phyloP scores from a whole-genome alignment of 2,113 vertebrate genomes.

The Chaetorhynchus papuensis region DNA sequence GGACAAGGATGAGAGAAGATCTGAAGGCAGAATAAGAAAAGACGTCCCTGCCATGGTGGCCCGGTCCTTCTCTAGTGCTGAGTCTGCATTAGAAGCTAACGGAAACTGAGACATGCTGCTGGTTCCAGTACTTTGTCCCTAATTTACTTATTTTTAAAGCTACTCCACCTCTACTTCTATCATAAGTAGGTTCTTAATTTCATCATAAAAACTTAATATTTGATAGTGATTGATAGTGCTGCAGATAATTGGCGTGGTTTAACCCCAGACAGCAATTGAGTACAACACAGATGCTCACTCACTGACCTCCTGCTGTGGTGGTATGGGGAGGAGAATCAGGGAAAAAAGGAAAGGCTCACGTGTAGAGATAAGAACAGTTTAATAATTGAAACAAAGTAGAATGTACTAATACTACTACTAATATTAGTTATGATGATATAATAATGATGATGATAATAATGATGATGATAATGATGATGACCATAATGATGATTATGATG shows the following conservation, averaged over 20 bases:
- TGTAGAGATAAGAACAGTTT: neutral
- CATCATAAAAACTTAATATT: neutral
- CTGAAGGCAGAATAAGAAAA: neutral
- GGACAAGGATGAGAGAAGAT: neutral
- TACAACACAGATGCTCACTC: neutral
- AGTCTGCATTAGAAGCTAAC: neutral
- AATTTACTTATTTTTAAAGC: neutral
- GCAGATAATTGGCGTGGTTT: neutral
- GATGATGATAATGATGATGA: accelerated
- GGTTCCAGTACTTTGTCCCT: neutral
- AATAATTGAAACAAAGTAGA: neutral
- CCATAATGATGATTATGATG: neutral
- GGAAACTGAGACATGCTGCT: neutral
- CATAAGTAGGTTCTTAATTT: neutral
- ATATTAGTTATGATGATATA: neutral
- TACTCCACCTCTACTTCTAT: neutral
- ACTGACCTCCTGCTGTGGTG: neutral
- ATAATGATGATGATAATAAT: neutral
- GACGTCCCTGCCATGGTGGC: accelerated
- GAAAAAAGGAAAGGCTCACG: neutral
- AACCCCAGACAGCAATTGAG: neutral
- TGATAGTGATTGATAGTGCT: neutral
- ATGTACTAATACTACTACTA: neutral
- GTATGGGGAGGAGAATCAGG: neutral
- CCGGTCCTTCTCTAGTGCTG: neutral